Evolutionary conservation across 2,113 vertebrate genomes (phyloP).

Genomic region (Laticauda laticaudata): DNA sequence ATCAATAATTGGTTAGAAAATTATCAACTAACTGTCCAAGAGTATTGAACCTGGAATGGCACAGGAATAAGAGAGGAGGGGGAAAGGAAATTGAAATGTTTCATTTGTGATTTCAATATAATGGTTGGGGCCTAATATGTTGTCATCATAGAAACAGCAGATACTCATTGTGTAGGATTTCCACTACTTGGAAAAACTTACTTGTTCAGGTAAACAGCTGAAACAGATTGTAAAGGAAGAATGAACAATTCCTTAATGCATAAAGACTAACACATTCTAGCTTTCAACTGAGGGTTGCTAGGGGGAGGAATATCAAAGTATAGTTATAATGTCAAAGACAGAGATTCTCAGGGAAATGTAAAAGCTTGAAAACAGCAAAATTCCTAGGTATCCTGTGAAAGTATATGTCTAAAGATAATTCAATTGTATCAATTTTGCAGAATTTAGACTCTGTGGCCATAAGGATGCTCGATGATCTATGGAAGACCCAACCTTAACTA

Average conservation of each 20-base stretch:
- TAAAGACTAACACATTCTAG: background rate
- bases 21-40: constrained; percentile 11
- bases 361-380: background rate
- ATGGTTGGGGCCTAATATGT: background rate
- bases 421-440: background rate
- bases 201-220: background rate
- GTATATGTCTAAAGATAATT: background rate
- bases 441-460: background rate
- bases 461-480: background rate
- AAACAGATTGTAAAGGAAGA: background rate
- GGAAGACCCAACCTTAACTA: background rate
- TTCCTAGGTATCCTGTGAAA: background rate
- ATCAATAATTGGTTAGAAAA: constrained; percentile 20
- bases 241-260: background rate
- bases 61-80: background rate
- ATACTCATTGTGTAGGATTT: background rate
- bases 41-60: constrained; percentile 19
- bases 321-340: background rate
- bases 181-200: background rate
- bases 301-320: background rate
- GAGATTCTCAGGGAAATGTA: background rate
- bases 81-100: background rate
- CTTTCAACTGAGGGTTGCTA: background rate
- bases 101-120: background rate
- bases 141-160: background rate